Base-by-base conservation (phyloP, 2,888 invertebrate genomes). In the Caenorhabditis imperialis region DNA sequence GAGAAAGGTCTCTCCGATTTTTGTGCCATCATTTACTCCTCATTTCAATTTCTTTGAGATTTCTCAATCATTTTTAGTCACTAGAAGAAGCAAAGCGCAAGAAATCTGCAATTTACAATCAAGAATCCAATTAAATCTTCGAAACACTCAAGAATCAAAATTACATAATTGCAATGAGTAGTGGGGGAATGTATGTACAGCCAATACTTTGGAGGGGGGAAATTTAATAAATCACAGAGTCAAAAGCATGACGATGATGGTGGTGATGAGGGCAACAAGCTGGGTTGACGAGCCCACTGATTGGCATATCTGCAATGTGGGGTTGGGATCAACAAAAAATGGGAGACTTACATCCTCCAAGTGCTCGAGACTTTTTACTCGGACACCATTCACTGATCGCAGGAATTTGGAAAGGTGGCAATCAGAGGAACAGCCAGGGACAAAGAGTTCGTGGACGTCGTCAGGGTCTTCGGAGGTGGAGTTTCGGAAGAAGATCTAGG, bases 401-500 rank as follows among this genome's bases (percentile, higher is more conserved):
- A 69, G 47, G 53, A 77, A 77, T 25, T 51, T 55, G 23, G 53
- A 35, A 33, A 77, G 33, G 47, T 60, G 77, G 45, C 77, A 77
- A 44, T 65, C 57, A 8, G 48, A 50, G 7, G 69, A 47, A 42
- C 77, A 73, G 18, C 69, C 63, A 3, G 69, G 69, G 6, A 77
- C 60, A 30, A 65, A 51, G 2, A 76, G 30, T 20, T 72, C 63
- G 33, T 71, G 65, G 12, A 72, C 71, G 47, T 70, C 71, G 12
- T 50, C 60, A 30, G 75, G 70, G 27, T 75, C 25, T 33, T 76
- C 75, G 1, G 75, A 51, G 30, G 75, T 71, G 12, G 75, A 45
- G 35, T 76, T 76, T 35, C 75, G 65, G 40, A 71, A 57, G 44
- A 61, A 71, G 5, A 76, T 62, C 71, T 70, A 37, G n/a, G 63